Evolutionary conservation across 35 echinoderm and acorn worm species (phyloP), one percentile per base, ranked within the genome.

Genomic region (Patiria miniata): DNA sequence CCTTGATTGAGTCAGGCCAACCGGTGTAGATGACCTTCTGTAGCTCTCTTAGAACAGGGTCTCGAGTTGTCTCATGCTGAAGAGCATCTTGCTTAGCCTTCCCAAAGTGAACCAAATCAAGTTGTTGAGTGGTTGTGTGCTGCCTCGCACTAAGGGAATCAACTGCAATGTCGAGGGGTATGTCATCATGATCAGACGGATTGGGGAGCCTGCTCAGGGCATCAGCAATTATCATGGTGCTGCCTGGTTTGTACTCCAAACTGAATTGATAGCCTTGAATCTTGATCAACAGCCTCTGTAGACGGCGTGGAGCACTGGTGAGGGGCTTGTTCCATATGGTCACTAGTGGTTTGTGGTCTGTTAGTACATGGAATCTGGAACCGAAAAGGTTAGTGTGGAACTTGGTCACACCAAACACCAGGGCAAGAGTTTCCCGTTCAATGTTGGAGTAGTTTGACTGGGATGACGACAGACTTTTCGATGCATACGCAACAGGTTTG

Each of bases 401-500:
- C 16, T 37, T 36, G 37, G 78, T 80, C 0, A 94, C 38, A 19
- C 42, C 80, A 37, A 87, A 94, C 2, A 94, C 82, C 3, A 91
- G 29, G 8, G 88, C 87, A 3, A 90, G 77, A 55, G 83, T 17
- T 55, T 90, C 57, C 22, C 61, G 39, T 58, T 94, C 73, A 32
- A 90, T 85, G 29, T 86, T 84, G 29, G 83, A 47, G 42, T 47
- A 47, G 4, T 4, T 47, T 4, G 87, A 7, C 87, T 59, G 53
- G 77, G 19, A 39, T 86, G 33, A 16, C 51, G 57, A 59, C 90
- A 56, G 21, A 85, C 80, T 37, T 81, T 84, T 47, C 56, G 84
- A 91, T 22, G 83, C 77, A 51, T 81, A 95, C 36, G 93, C 88
- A n/a, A 91, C 60, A 18, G 93, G 93, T 87, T 91, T 86, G 1